These are phyloP conservation scores for Drosophila austrosaltans DNA, from an alignment of 2,888 invertebrate species.

Conservation along the genomic window DNA sequence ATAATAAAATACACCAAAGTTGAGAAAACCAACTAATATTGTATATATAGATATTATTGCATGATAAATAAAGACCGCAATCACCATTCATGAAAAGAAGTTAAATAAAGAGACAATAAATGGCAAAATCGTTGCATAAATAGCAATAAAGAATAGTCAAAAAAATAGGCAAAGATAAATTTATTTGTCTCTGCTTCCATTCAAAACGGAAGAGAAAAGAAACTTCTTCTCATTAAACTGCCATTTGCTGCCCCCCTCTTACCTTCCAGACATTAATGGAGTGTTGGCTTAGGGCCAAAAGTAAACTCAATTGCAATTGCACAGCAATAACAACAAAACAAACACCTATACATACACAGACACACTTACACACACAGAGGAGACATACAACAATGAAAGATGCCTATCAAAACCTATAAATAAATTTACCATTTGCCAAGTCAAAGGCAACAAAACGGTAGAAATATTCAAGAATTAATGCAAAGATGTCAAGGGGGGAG, in stretches of 20 bases:
- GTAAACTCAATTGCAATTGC: slow-evolving; percentile 35
- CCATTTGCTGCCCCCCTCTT: not conserved
- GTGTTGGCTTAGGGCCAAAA: slow-evolving; percentile 7
- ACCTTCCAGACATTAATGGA: not conserved
- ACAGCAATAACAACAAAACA: slow-evolving; percentile 32
- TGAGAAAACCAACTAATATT: not conserved
- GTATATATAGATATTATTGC: not conserved
- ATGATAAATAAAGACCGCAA: not conserved
- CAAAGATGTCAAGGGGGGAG: slow-evolving; percentile 37
- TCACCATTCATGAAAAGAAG: not conserved
- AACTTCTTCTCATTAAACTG: slow-evolving; percentile 15
- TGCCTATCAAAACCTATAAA: slow-evolving; percentile 63
- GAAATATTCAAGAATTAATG: slow-evolving; percentile 65
- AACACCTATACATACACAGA: slow-evolving; percentile 27
- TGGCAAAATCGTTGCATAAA: not conserved
- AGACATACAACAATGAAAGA: slow-evolving; percentile 44
- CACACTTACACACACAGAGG: slow-evolving; percentile 21
- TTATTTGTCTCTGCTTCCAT: not conserved
- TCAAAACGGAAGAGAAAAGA: no score
- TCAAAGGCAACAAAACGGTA: slow-evolving; percentile 47
- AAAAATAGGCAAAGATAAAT: not conserved
- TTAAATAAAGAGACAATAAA: not conserved
- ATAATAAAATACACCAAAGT: not conserved
- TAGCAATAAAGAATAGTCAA: slow-evolving; percentile 2
- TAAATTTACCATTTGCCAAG: slow-evolving; percentile 56